Evolutionary conservation across 2,888 invertebrate genomes (phyloP).

Genomic region (Melitaea athalia): DNA sequence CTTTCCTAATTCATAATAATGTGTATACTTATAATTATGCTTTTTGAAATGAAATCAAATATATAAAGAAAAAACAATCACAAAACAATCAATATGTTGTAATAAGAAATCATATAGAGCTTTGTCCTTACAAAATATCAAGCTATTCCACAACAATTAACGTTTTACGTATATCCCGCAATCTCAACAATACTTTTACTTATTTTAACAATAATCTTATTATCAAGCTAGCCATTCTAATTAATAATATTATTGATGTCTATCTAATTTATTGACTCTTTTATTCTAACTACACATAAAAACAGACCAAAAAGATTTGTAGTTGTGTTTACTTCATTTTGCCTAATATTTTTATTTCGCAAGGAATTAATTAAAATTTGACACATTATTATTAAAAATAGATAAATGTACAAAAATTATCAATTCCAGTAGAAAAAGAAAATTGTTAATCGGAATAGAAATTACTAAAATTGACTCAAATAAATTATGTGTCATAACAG

Average conservation of each 20-base stretch:
- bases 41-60: background rate
- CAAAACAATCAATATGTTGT: background rate
- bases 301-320: background rate
- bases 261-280: slow-evolving; percentile 24
- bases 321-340: background rate
- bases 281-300: slow-evolving; percentile 5
- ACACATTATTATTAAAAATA: background rate
- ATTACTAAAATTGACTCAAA: slow-evolving; percentile 17
- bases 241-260: slow-evolving; percentile 20
- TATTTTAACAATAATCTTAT: slow-evolving; percentile 12
- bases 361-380: background rate
- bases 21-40: no score
- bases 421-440: slow-evolving; percentile 1
- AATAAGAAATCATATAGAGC: slow-evolving; percentile 1
- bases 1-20: background rate
- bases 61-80: slow-evolving; percentile 2
- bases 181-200: slow-evolving; percentile 20
- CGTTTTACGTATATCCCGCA: slow-evolving; percentile 7
- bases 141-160: slow-evolving; percentile 1
- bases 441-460: background rate
- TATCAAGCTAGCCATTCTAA: slow-evolving; percentile 34
- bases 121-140: slow-evolving; percentile 4
- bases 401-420: background rate
- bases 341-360: background rate
- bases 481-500: slow-evolving; percentile 1